Base-by-base conservation (phyloP, 92 coral and sea anemone species). In the Pocillopora grandis region DNA sequence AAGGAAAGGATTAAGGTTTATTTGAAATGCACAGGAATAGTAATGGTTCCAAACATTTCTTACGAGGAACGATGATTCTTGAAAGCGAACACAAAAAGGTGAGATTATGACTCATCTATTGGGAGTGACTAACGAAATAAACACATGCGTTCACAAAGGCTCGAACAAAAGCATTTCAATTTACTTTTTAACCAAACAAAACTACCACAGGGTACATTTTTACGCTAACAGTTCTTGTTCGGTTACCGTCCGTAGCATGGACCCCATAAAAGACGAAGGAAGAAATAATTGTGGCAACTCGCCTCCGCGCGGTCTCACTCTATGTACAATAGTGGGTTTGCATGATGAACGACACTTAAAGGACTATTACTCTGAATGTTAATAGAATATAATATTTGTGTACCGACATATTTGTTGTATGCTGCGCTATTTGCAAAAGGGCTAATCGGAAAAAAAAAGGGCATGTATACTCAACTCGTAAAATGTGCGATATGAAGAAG, bases 121-220 rank as follows among this genome's bases (percentile, higher is more conserved):
- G 80, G 73, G 86, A 58, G 71, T 63, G 79, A 62, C 71, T 82
- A 58, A 81, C 63, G 86, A 73, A 74, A 63, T 60, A 77, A 84
- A 80, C 94, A 91, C 94, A 91, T 91, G 94, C 74, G 84, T 12
- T 76, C 62, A 91, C 94, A 91, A 91, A 84, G 84, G 77, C 85
- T 31, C 57, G 15, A 91, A 76, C 76, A 81, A 87, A 87, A 77
- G 86, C 86, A 83, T 79, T 76, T 70, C 63, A 91, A 84, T 85
- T 80, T 84, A 76, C 62, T 84, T 80, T 84, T 75, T 42, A 66
- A 66, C 69, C 80, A 84, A 78, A 89, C 89, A 89, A 85, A 89
- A 82, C 80, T 83, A 73, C 65, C 37, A 48, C 72, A 33, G 71
- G 86, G 75, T 83, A 74, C 86, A 83, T 83, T 85, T 78, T 57